Evolutionary conservation across 2,888 invertebrate genomes (phyloP), one percentile per base, ranked within the genome.

Genomic region (Chromoteleia sp.): DNA sequence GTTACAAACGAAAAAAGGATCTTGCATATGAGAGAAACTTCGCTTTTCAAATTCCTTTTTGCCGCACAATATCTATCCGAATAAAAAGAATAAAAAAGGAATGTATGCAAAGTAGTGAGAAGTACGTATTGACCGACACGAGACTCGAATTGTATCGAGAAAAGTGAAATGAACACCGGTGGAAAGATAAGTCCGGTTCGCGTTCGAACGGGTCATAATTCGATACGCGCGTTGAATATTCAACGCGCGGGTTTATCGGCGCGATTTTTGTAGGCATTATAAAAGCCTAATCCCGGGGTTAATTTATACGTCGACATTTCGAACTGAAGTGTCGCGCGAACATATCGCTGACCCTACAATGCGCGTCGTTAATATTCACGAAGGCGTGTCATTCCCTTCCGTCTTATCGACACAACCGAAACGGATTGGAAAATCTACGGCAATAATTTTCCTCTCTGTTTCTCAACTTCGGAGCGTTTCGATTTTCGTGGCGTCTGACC

Each of bases 371-470:
- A 81, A 81, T 81, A 81, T 81, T 81, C 80, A 65, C 75, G 41
- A 45, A 58, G 25, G 68, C 30, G 50, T 58, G 50, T 71, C 73
- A 59, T 71, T 75, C 30, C 68, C 70, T 43, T 71, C 54, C 67
- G 76, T 76, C 81, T 81, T 81, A 81, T 81, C 76, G 81, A 81
- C 76, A 76, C 76, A 54, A 61, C 73, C 54, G 76, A 70, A 74
- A 58, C 76, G 68, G 63, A 77, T 74, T 80, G 74, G 61, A 61
- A 74, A 77, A 74, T 75, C 54, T 74, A 74, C 56, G 77, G 63
- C 77, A 77, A 80, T 74, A 71, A 75, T 78, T 78, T 71, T 71
- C 54, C 71, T 48, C 56, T 58, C 74, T 78, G 75, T 79, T 79
- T 68, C 79, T 76, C 76, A 68, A 76, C 77, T 77, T 63, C 30